Evolutionary conservation across 1,140 invertebrate genomes (phyloP).

Genomic region (Drosophila elegans): DNA sequence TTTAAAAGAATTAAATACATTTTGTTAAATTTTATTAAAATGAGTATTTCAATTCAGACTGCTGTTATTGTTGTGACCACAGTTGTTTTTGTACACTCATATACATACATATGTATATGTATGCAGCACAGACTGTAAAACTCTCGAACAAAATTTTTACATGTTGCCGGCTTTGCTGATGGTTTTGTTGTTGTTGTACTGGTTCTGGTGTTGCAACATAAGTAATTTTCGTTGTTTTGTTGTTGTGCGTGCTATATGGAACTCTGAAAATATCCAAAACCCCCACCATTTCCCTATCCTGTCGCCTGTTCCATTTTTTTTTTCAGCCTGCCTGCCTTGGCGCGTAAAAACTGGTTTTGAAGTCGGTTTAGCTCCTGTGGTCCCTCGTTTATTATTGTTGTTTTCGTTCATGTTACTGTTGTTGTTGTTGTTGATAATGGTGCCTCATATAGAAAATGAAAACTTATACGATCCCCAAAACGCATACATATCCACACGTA

Average conservation of each 20-base stretch:
- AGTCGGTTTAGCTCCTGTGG: constrained; percentile 36
- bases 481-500: neutral
- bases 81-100: constrained; percentile 11
- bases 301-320: constrained; percentile 34
- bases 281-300: constrained; percentile 20
- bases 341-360: constrained; percentile 64
- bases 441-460: constrained; percentile 64
- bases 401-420: constrained; percentile 4
- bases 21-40: neutral
- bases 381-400: constrained; percentile 40
- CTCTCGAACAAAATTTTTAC: constrained; percentile 31
- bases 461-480: constrained; percentile 43
- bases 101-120: neutral
- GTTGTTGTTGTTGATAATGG: constrained; percentile 25
- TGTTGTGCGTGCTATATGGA: constrained; percentile 41
- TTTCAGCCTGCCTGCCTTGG: constrained; percentile 55
- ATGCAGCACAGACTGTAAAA: constrained; percentile 19
- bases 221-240: constrained; percentile 54
- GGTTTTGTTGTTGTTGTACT: constrained; percentile 15
- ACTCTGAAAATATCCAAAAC: constrained; percentile 16
- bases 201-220: constrained; percentile 47
- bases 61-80: neutral
- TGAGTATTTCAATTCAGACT: neutral
- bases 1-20: neutral
- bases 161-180: constrained; percentile 28